These are phyloP conservation scores for Spilogale gracilis DNA, from an alignment of 2,113 vertebrate species.

Conservation along the genomic window DNA sequence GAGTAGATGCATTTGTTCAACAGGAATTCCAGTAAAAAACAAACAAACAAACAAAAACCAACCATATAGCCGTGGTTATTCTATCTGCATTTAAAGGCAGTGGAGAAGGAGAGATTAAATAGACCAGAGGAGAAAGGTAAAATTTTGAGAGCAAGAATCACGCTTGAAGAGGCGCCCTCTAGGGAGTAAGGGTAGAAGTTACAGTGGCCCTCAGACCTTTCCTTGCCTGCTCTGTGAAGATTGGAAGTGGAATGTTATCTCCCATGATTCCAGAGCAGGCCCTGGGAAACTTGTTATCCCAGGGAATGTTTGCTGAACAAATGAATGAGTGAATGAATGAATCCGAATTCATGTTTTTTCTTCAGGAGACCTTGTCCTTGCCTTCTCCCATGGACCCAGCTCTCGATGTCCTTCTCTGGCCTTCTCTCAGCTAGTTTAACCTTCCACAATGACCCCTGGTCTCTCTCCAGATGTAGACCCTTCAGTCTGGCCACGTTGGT, in stretches of 20 bases:
- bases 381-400: background rate
- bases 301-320: background rate
- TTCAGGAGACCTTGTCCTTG: background rate
- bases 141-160: background rate
- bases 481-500: background rate
- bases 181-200: background rate
- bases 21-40: background rate
- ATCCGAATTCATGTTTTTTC: background rate
- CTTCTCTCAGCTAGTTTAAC: background rate
- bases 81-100: background rate
- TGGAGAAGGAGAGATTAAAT: background rate
- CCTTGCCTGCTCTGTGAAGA: background rate
- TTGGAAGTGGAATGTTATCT: background rate
- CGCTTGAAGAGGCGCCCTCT: background rate
- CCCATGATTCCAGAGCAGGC: background rate
- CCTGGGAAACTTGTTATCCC: no score
- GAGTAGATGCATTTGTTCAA: conserved; percentile 25
- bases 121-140: background rate
- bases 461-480: background rate
- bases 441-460: background rate
- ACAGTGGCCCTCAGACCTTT: background rate
- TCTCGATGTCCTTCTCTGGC: background rate
- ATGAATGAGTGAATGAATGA: background rate
- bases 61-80: background rate
- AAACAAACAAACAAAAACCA: background rate